Evolutionary conservation across 2,797 vertebrate genomes (phyloP).

Genomic region (Labroides dimidiatus): DNA sequence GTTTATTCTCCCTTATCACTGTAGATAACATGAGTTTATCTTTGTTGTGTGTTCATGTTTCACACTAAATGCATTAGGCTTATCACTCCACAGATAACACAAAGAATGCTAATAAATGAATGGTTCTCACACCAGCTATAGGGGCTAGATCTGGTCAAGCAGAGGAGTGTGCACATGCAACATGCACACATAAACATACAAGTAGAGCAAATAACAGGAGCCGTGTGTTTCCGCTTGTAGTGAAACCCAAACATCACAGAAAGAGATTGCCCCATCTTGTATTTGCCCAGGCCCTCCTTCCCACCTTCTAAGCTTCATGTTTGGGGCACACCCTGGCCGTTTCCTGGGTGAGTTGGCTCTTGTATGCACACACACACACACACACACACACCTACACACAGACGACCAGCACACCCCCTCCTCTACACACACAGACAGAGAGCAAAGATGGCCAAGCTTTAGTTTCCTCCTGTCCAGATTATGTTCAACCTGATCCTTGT

Average conservation of each 20-base stretch:
- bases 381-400: neutral
- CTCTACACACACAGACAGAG: constrained; percentile 12
- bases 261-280: constrained; percentile 70
- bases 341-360: constrained; percentile 71
- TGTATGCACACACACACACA: constrained; percentile 17
- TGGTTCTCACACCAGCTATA: constrained; percentile 35
- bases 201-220: constrained; percentile 53
- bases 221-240: constrained; percentile 58
- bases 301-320: constrained; percentile 71
- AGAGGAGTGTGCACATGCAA: constrained; percentile 21
- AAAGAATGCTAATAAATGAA: constrained; percentile 58
- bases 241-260: constrained; percentile 71
- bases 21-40: constrained; percentile 26
- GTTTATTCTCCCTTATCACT: constrained; percentile 55
- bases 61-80: constrained; percentile 56
- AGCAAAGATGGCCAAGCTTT: constrained; percentile 55
- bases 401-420: neutral
- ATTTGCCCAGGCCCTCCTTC: constrained; percentile 75
- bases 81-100: constrained; percentile 63
- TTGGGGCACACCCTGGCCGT: constrained; percentile 73
- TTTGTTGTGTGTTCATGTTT: constrained; percentile 39
- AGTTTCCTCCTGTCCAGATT: constrained; percentile 77
- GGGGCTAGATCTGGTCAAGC: constrained; percentile 19
- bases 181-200: constrained; percentile 21
- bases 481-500: constrained; percentile 81